Evolutionary conservation across 2,797 vertebrate species (phyloP), one percentile per base, ranked within the genome.

Genomic region (Hippoglossus hippoglossus): DNA sequence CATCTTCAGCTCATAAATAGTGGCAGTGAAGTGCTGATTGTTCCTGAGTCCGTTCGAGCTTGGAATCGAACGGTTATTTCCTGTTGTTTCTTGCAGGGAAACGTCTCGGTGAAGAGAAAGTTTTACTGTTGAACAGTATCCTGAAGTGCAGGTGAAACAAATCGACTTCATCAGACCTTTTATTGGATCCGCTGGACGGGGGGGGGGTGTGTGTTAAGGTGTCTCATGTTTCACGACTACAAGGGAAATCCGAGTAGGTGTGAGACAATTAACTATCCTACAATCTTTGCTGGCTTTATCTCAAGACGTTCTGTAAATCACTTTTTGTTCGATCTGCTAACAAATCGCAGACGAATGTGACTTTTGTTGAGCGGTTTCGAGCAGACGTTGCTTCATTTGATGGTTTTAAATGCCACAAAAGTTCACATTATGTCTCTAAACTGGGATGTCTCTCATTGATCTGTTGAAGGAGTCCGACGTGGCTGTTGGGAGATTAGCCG

Each of bases 11-110:
- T 61, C 52, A 50, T 41, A 28, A 61, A 61, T n/a, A 24, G 55
- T 31, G 50, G 28, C 50, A 36, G 56, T 58, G 28, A 69, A 60
- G 60, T 22, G 62, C 44, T 41, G 63, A 41, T 59, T 72, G 55
- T 68, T 55, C 58, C 60, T 26, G 34, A 71, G 51, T 64, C 62
- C 22, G 1, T 41, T 11, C 36, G 36, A 41, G 52, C 52, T 18
- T 46, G 26, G 21, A 44, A 12, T 8, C 31, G 2, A 61, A 46
- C 12, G 47, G 26, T 18, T 18, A 19, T 59, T 60, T 55, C 53
- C 36, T 63, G 34, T 50, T 36, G 64, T 36, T 52, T 47, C 6
- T 41, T 16, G 18, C n/a, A 0, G 19, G 39, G 13, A 50, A 54
- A 36, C 22, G 34, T 53, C 22, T n/a, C 9, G 1, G 16, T 5